Base-by-base conservation (phyloP, 1,140 invertebrate species). In the Drosophila asahinai region DNA sequence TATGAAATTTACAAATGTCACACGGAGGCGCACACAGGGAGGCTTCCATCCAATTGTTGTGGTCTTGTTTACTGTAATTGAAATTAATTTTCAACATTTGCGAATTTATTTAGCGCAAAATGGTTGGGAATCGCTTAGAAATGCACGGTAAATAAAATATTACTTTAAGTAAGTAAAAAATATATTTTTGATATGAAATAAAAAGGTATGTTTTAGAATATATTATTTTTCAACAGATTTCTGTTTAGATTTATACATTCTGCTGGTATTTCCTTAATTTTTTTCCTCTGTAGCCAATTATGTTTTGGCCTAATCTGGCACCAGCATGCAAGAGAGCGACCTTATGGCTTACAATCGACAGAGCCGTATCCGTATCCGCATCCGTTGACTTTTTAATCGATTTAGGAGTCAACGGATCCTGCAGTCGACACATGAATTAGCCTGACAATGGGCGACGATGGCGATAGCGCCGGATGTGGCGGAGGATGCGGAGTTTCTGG, bases 351-450 rank as follows among this genome's bases (percentile, higher is more conserved):
- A 61, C 42, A 74, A 74, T 73, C 70, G 33, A 43, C 45, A 80
- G 9, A 80, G 9, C 33, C 60, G 19, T 33, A 74, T 59, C 64
- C 61, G 42, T 15, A 66, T 38, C 63, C 51, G 42, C n/a, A 25
- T 60, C 58, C 67, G 83, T 80, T 84, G 79, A 84, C 86, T 89
- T 82, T 90, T 90, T 82, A 90, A 90, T 80, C 86, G 86, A 89
- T 90, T 90, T 80, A 80, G 70, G 67, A 83, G 55, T 40, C 63
- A 77, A 60, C 66, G 67, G 54, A 66, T 87, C 74, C 86, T 89
- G 86, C 81, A 90, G 67, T 57, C 86, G 86, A 89, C 86, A 89
- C 86, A 89, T 90, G 86, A 89, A 90, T 89, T 89, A 89, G 86
- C 86, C 79, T 71, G 71, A 89, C 86, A 89, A 89, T 90, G 52